Base-by-base conservation (phyloP, 1,140 invertebrate genomes). In the Latrodectus geometricus region DNA sequence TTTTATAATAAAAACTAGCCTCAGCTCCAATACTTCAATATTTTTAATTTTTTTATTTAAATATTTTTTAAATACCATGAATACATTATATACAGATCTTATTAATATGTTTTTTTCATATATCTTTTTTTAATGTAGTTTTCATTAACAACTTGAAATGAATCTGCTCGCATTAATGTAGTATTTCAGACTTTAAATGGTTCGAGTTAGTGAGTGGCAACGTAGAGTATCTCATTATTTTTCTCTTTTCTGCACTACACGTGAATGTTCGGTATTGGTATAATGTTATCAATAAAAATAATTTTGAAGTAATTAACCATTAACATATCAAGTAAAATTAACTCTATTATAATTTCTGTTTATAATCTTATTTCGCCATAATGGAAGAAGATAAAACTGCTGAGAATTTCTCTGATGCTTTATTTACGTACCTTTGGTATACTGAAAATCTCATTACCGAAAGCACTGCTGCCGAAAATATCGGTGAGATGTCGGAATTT, bases 391-490 rank as follows among this genome's bases (percentile, higher is more conserved):
- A 81, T 49, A 81, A 56, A 54, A 48, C 35, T 52, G 68, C 79
- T 17, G 79, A 81, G 54, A 72, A 20, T 15, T 81, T 81, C 49
- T 81, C 79, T 48, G 79, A 81, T 23, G 79, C 79, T 17, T n/a
- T 81, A 20, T 81, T 81, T 72, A 81, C 79, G 7, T 81, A 81
- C 9, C 68, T 81, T 8, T 81, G 79, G 79, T 72, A 70, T 11
- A 81, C 79, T 8, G 79, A 81, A 70, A 81, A 81, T 49, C 49
- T 81, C 11, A 17, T 81, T 17, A 70, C 68, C 14, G 49, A 49
- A 17, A 70, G 23, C 54, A 72, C 48, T 9, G 79, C 79, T 72
- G 79, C 79, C 9, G 15, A 49, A 48, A 70, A 20, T 15, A 14
- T 81, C 15, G 79, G 79, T 35, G 79, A 81, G 17, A 70, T 72